Percentiles rank a stretch among this genome's conserved stretches.
These are phyloP conservation scores for Callopanchax toddi DNA, from an alignment of 2,113 vertebrate species.

Conservation along the genomic window DNA sequence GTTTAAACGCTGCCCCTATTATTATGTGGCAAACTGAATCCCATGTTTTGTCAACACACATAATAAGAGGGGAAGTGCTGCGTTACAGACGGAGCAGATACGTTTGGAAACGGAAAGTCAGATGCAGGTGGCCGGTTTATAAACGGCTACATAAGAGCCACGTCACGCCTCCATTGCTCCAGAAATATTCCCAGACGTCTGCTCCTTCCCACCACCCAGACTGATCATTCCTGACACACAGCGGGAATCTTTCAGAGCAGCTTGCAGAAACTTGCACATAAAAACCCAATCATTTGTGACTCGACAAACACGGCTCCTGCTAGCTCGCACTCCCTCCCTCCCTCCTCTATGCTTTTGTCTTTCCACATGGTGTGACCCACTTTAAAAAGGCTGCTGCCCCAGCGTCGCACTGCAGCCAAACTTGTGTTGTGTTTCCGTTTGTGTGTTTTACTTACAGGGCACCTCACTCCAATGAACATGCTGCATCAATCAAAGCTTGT, in stretches of 20 bases:
- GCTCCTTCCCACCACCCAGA: slow-evolving; percentile 1
- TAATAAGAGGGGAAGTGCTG: slow-evolving; percentile 13
- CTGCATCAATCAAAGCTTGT: slow-evolving; percentile 48
- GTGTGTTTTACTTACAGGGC: slow-evolving; percentile 71
- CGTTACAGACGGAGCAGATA: slow-evolving; percentile 6
- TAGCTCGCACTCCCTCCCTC: slow-evolving; percentile 1
- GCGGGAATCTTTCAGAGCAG: slow-evolving; percentile 17
- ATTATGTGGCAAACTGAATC: neutral
- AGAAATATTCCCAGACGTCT: slow-evolving; percentile 35
- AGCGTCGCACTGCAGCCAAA: slow-evolving; percentile 37
- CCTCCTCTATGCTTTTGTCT: slow-evolving; percentile 42
- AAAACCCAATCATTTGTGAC: slow-evolving; percentile 28
- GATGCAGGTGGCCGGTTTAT: slow-evolving; percentile 40
- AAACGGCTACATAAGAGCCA: slow-evolving; percentile 11
- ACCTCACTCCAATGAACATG: slow-evolving; percentile 68
- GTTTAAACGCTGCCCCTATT: neutral
- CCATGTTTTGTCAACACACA: slow-evolving; percentile 51
- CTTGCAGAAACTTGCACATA: slow-evolving; percentile 27
- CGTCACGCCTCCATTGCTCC: slow-evolving; percentile 19
- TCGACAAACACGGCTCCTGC: slow-evolving; percentile 16
- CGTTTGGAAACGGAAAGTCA: slow-evolving; percentile 27
- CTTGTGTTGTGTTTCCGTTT: slow-evolving; percentile 6
- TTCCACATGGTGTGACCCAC: slow-evolving; percentile 68
- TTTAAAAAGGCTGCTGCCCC: slow-evolving; percentile 58
- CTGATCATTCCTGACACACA: neutral